Base-by-base conservation (phyloP, 2,113 vertebrate genomes). In the Nyctereutes procyonoides region DNA sequence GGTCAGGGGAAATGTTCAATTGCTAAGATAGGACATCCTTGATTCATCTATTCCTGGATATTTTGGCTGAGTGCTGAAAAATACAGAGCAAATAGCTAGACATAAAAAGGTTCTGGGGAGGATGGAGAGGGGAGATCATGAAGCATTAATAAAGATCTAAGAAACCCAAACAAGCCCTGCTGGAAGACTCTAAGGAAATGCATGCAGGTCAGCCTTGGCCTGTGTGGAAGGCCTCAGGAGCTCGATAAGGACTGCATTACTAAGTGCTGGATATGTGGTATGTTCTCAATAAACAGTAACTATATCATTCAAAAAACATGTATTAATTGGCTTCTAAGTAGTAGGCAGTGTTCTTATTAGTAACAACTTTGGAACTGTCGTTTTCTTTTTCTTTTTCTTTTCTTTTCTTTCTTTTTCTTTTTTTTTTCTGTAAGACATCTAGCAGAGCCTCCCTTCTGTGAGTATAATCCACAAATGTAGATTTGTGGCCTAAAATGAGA, bases 261-360 rank as follows among this genome's bases (percentile, higher is more conserved):
- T 28, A 28, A 4, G 0, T 14, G 65, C 13, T 5, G 10, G 4
- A 4, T 53, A 5, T 0, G 0, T 60, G 51, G 15, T 56, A 20
- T 53, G 5, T 20, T 84, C 35, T 88, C 38, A 62, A 2, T 55
- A 88, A 86, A 19, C 12, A 30, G 20, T 24, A 48, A 32, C 22
- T 4, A 0, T 15, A 9, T 88, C 20, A 24, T 51, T 85, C 58
- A 56, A 60, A 95, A 77, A 20, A 8, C 28, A 65, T 26, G 17
- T 48, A 2, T 28, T 67, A 10, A 56, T 15, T 87, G 26, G 71
- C 73, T 80, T 89, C 56, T 35, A 48, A 74, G 73, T 80, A 73
- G 65, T 53, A 71, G 22, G 12, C 1, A 17, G 8, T 38, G 14
- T 55, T 95, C 55, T 97, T 71, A 38, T 76, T 81, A 76, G 56